Percentiles rank a stretch among this genome's conserved stretches.
Evolutionary conservation across 1,140 invertebrate species (phyloP).

Genomic region (Probaryconus sp.): DNA sequence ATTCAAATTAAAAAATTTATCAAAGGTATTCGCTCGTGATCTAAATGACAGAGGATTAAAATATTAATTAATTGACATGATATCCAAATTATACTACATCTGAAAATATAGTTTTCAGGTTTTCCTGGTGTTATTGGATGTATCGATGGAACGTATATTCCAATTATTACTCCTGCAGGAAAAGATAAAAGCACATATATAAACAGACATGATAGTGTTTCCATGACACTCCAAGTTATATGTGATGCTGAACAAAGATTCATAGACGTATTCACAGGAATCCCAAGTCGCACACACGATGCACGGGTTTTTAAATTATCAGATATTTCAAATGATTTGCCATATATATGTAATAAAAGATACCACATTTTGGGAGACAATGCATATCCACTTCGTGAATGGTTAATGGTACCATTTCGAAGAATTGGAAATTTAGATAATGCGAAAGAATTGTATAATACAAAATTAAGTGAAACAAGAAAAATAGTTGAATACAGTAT

Average conservation of each 20-base stretch:
- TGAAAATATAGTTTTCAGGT: conserved; percentile 3
- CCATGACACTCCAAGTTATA: conserved; percentile 63
- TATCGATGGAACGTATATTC: conserved; percentile 60
- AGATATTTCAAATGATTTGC: conserved; percentile 20
- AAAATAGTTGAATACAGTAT: conserved; percentile 66
- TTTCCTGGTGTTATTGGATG: conserved; percentile 37
- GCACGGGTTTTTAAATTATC: conserved; percentile 44
- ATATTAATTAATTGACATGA: too few species aligned
- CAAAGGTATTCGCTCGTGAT: too few species aligned
- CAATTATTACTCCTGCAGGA: conserved; percentile 54
- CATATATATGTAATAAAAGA: neutral
- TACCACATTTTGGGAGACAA: conserved; percentile 68
- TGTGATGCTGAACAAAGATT: conserved; percentile 59
- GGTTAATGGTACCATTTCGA: conserved; percentile 64
- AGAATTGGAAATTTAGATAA: conserved; percentile 66
- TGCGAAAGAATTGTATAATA: conserved; percentile 63
- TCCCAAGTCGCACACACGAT: conserved; percentile 63
- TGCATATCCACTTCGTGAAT: conserved; percentile 65
- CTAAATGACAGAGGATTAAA: too few species aligned
- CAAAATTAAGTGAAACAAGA: conserved; percentile 47
- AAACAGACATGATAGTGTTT: conserved; percentile 59
- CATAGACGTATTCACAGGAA: conserved; percentile 60
- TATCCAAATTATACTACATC: too few species aligned
- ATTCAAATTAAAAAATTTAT: too few species aligned
- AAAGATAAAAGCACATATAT: conserved; percentile 55